Conservation (phyloP, 2,113 vertebrate species). For the Pterocles orientalis region DNA sequence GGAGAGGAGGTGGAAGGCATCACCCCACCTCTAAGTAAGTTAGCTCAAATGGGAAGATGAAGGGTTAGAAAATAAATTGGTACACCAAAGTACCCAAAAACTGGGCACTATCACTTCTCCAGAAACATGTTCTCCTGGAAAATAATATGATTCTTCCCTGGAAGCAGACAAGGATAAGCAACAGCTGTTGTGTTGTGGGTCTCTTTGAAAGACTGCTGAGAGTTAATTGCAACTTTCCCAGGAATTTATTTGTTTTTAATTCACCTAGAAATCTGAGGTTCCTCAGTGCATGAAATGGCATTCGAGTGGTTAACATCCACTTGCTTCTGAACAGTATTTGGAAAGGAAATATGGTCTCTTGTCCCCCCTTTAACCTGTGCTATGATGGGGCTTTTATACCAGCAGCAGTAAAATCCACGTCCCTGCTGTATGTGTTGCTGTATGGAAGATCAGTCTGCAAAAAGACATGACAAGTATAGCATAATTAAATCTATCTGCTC, state of each 20-base stretch:
- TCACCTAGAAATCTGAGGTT: not conserved
- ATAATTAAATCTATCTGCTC: conserved; percentile 13
- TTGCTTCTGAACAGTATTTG: not conserved
- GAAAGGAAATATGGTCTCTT: conserved; percentile 5
- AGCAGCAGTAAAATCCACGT: conserved; percentile 36
- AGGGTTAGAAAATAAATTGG: not conserved
- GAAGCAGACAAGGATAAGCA: not conserved
- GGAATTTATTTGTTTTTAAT: not conserved
- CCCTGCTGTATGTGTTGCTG: not conserved
- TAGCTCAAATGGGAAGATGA: not conserved
- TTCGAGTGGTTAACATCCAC: not conserved
- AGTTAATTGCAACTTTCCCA: not conserved
- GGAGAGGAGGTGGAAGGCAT: not conserved
- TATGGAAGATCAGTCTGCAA: not conserved
- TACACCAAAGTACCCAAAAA: not conserved
- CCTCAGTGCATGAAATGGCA: not conserved
- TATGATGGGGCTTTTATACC: not conserved
- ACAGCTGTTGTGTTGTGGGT: not conserved
- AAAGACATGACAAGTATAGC: not conserved
- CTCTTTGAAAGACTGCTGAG: not conserved
- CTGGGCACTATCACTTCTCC: not conserved
- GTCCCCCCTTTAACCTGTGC: conserved; percentile 2
- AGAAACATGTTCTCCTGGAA: not conserved
- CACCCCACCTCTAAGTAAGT: not conserved
- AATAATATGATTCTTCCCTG: not conserved